Evolutionary conservation across 2,888 invertebrate species (phyloP).

Genomic region (Xestoiulus laeticollis): DNA sequence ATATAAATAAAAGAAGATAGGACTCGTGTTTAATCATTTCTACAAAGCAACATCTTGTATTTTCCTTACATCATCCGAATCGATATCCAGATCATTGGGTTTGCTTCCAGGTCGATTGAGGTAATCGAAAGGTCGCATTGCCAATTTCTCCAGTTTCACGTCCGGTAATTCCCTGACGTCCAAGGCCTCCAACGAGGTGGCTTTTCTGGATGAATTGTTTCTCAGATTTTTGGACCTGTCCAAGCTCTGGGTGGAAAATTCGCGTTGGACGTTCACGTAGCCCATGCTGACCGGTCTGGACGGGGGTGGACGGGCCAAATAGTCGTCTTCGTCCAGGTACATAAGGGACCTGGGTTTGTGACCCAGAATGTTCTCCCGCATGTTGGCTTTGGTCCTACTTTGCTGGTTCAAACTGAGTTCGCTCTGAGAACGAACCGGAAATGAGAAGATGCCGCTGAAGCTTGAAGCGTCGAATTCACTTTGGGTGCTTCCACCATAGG

Average conservation of each 20-base stretch:
- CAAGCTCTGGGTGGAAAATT: slow-evolving; percentile 55
- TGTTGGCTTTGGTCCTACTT: neutral
- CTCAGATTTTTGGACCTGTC: slow-evolving; percentile 53
- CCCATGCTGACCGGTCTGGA: slow-evolving; percentile 55
- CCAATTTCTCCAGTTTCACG: slow-evolving; percentile 55
- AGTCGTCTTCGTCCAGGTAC: slow-evolving; percentile 56
- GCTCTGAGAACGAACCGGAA: slow-evolving; percentile 55
- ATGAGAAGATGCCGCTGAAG: slow-evolving; percentile 52
- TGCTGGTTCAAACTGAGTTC: slow-evolving; percentile 51
- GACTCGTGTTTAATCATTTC: neutral
- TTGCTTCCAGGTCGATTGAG: slow-evolving; percentile 55
- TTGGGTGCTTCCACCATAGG: slow-evolving; percentile 46
- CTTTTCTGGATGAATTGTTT: slow-evolving; percentile 49
- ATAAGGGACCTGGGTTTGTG: slow-evolving; percentile 56
- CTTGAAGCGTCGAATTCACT: slow-evolving; percentile 55
- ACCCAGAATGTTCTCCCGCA: slow-evolving; percentile 40
- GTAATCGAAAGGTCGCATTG: slow-evolving; percentile 56
- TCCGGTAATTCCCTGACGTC: slow-evolving; percentile 54
- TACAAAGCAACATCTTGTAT: slow-evolving; percentile 55
- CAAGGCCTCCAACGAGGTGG: slow-evolving; percentile 55
- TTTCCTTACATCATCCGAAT: slow-evolving; percentile 53
- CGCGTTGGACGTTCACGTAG: slow-evolving; percentile 55
- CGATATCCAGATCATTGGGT: slow-evolving; percentile 54
- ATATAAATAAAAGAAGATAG: neutral
- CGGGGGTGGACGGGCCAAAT: slow-evolving; percentile 60